Evolutionary conservation across 1,140 invertebrate genomes (phyloP).

Genomic region (Xylocopa sonorina): DNA sequence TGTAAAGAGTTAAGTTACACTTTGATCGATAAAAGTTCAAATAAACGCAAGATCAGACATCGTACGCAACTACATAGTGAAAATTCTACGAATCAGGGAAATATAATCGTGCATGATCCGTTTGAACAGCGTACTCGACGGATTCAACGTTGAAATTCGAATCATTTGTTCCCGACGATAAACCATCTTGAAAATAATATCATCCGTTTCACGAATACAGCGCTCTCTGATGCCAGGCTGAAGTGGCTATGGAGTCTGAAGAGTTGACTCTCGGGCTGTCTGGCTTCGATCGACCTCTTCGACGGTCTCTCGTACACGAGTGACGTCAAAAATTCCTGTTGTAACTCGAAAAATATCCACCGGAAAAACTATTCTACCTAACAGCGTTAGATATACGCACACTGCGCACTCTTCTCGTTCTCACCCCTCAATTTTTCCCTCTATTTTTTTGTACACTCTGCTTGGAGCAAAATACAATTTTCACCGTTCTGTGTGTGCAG

Average conservation of each 20-base stretch:
- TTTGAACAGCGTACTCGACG: not conserved
- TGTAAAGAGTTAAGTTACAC: too few relatives aligned
- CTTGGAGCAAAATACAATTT: conserved; percentile 51
- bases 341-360: conserved; percentile 28
- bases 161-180: conserved; percentile 17
- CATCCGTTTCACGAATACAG: conserved; percentile 10
- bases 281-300: conserved; percentile 25
- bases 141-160: not conserved
- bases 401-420: not conserved
- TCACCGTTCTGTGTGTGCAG: conserved; percentile 1
- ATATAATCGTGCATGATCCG: not conserved
- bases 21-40: too few relatives aligned
- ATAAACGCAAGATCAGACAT: too few relatives aligned
- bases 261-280: conserved; percentile 40
- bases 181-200: conserved; percentile 29
- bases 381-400: not conserved
- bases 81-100: not conserved
- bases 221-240: conserved; percentile 14
- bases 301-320: conserved; percentile 11
- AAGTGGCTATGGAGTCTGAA: conserved; percentile 36
- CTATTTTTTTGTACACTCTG: conserved; percentile 32
- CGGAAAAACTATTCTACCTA: conserved; percentile 29
- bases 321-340: conserved; percentile 48
- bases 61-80: too few relatives aligned
- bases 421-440: not conserved